phyloP scores from a whole-genome alignment of 2,797 vertebrate species.

The Scolopax rusticola region DNA sequence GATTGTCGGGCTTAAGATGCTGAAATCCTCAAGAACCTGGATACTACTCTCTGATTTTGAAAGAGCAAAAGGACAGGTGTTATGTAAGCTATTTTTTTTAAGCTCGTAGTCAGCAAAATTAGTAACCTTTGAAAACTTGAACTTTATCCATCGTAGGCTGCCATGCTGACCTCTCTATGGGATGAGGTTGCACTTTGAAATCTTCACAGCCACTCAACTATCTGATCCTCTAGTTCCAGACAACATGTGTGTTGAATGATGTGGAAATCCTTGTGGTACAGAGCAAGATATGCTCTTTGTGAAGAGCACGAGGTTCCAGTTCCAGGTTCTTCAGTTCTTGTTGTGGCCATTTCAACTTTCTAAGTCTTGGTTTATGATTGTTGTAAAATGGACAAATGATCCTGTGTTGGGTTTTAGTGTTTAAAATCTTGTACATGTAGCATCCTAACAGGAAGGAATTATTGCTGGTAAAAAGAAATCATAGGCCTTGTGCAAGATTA shows the following conservation, averaged over 20 bases:
- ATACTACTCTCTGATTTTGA: neutral
- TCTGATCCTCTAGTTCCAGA: neutral
- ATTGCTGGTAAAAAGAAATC: neutral
- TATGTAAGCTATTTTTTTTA: neutral
- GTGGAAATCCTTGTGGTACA: neutral
- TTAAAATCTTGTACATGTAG: neutral
- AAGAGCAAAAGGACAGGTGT: neutral
- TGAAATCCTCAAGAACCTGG: neutral
- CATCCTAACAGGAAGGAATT: neutral
- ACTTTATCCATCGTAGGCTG: rapidly evolving
- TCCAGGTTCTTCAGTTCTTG: neutral
- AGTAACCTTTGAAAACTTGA: neutral
- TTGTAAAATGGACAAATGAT: neutral
- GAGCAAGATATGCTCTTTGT: rapidly evolving
- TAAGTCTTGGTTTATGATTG: neutral
- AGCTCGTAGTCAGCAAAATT: neutral
- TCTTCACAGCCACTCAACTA: neutral
- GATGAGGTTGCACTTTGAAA: neutral
- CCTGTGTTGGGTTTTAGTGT: neutral
- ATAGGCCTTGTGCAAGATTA: neutral
- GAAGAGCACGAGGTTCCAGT: neutral
- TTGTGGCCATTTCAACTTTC: neutral
- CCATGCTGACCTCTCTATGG: neutral
- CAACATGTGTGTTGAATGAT: rapidly evolving
- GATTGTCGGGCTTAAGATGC: neutral